phyloP scores from a whole-genome alignment of 1,140 invertebrate genomes.

The Diorhabda sublineata region DNA sequence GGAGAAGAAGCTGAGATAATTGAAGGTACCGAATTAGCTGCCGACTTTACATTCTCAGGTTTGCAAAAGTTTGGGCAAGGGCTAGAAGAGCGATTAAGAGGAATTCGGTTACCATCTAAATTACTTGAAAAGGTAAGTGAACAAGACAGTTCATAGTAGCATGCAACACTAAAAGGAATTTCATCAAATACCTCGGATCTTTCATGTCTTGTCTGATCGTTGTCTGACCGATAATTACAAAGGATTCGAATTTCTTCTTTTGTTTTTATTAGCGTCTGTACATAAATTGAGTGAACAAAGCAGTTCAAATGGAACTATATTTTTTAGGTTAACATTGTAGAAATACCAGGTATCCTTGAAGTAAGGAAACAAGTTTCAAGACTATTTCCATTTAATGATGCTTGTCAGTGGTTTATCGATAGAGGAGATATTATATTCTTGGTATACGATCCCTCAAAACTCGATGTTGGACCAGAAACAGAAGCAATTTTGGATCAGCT shows the following conservation, averaged over 20 bases:
- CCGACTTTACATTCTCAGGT: constrained; percentile 89
- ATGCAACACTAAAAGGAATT: background rate
- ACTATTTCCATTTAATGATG: constrained; percentile 91
- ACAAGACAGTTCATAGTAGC: background rate
- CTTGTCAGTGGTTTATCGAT: constrained; percentile 95
- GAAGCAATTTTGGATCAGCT: constrained; percentile 90
- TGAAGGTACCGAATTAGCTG: constrained; percentile 87
- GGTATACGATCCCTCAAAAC: constrained; percentile 90
- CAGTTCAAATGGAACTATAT: background rate
- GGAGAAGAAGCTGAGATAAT: constrained; percentile 79
- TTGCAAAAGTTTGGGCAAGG: constrained; percentile 93
- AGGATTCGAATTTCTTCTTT: too few relatives aligned
- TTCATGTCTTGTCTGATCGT: too few relatives aligned
- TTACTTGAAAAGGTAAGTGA: constrained; percentile 79
- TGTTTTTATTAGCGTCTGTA: too few relatives aligned
- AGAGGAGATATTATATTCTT: constrained; percentile 92
- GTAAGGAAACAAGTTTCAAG: constrained; percentile 89
- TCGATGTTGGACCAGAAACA: constrained; percentile 91
- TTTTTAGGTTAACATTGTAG: constrained; percentile 87
- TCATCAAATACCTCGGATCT: too few relatives aligned
- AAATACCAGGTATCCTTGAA: constrained; percentile 93
- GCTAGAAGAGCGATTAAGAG: constrained; percentile 81
- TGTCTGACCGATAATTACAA: too few relatives aligned
- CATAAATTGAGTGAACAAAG: too few relatives aligned
- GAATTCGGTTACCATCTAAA: constrained; percentile 74